These are phyloP conservation scores for Napeogenes sylphis DNA, from an alignment of 2,888 invertebrate species.

Conservation along the genomic window DNA sequence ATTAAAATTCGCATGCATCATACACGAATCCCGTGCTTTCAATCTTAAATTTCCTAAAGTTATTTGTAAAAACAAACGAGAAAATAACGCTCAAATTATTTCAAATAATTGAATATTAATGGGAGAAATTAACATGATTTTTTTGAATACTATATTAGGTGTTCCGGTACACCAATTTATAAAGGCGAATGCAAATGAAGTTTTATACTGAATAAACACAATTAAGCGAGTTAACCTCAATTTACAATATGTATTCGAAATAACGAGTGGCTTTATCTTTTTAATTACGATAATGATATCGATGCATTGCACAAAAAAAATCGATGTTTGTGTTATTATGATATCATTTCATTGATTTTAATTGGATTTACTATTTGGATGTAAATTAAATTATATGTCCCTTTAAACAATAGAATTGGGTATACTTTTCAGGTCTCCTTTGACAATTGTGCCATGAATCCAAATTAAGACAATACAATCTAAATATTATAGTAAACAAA, in stretches of 20 bases:
- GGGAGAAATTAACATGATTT: no score
- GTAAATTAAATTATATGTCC: no score
- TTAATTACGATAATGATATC: background rate
- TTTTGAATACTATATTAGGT: no score
- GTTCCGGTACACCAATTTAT: no score
- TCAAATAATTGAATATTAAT: no score
- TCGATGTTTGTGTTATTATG: no score
- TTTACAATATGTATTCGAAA: slow-evolving; percentile 5
- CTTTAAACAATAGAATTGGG: no score
- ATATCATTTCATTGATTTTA: no score
- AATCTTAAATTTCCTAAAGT: slow-evolving; percentile 44
- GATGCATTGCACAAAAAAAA: no score
- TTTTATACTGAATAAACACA: slow-evolving; percentile 14
- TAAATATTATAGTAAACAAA: background rate
- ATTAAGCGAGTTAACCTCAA: slow-evolving; percentile 10
- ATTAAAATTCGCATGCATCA: slow-evolving; percentile 64
- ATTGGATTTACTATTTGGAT: no score
- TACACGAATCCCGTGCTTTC: slow-evolving; percentile 52
- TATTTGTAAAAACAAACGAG: background rate
- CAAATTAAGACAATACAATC: background rate
- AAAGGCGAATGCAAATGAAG: slow-evolving; percentile 10
- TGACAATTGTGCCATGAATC: no score
- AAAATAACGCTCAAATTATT: background rate
- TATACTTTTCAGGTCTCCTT: no score
- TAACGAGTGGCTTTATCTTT: background rate